Evolutionary conservation across 2,113 vertebrate species (phyloP).

Genomic region (Neomonachus schauinslandi): DNA sequence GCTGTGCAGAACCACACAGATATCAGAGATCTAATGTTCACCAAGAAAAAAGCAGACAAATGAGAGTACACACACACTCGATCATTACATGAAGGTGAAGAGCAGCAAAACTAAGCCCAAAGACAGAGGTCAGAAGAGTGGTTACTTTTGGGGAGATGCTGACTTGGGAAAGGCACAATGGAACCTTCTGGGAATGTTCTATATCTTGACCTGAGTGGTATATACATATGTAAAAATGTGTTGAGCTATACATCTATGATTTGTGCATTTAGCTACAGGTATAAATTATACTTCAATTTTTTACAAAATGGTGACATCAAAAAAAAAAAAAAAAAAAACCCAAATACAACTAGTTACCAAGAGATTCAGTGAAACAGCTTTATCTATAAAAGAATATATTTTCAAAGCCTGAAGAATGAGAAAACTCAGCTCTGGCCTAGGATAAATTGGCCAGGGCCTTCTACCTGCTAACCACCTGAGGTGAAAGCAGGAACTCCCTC

Average conservation of each 20-base stretch:
- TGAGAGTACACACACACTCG: neutral
- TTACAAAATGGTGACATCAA: neutral
- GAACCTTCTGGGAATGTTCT: neutral
- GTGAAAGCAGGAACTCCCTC: neutral
- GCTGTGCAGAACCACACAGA: neutral
- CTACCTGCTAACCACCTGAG: neutral
- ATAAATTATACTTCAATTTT: conserved; percentile 14
- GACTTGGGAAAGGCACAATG: neutral
- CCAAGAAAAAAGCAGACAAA: neutral
- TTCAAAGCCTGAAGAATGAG: conserved; percentile 41
- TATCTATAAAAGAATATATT: neutral
- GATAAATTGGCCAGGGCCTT: neutral
- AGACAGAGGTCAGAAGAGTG: neutral
- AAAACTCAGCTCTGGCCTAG: neutral
- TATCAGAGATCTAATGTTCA: neutral
- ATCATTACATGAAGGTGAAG: neutral
- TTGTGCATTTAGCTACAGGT: conserved; percentile 7
- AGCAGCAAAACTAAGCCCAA: neutral
- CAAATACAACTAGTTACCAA: neutral
- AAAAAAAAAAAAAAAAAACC: neutral
- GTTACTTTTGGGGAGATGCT: neutral
- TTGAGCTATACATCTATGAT: neutral
- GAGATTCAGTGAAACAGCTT: neutral
- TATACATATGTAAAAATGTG: neutral
- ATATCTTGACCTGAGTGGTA: neutral